Percentiles rank a stretch among this genome's conserved stretches.
Evolutionary conservation across 2,113 vertebrate genomes (phyloP).

Genomic region (Ariopsis seemanni): DNA sequence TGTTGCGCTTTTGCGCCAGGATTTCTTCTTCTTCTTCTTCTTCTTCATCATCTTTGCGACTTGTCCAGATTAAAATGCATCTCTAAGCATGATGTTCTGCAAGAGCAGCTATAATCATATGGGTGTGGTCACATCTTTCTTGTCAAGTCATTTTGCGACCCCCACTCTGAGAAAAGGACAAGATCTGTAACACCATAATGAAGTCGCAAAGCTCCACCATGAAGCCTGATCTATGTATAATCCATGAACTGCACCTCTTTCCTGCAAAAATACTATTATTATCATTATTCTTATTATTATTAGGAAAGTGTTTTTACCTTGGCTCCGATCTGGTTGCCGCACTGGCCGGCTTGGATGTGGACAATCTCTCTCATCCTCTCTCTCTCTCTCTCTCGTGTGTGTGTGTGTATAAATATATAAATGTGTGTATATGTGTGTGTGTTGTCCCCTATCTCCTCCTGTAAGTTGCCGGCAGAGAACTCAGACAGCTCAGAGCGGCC

Average conservation of each 20-base stretch:
- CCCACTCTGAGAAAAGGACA: background rate
- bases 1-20: slow-evolving; percentile 8
- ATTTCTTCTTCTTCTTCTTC: background rate
- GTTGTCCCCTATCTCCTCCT: background rate
- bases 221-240: background rate
- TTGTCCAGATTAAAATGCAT: background rate
- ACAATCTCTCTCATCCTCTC: slow-evolving; percentile 61
- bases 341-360: slow-evolving; percentile 65
- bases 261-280: background rate
- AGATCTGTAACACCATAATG: background rate
- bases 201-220: background rate
- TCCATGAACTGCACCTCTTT: background rate
- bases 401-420: background rate
- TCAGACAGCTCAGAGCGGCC: slow-evolving; percentile 11
- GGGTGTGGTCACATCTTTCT: slow-evolving; percentile 27
- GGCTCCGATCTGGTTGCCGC: slow-evolving; percentile 66
- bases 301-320: slow-evolving; percentile 55
- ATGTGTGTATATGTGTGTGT: background rate
- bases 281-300: slow-evolving; percentile 11
- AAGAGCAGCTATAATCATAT: background rate
- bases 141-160: background rate
- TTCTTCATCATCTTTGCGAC: background rate
- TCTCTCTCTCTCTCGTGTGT: background rate
- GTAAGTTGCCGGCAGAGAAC: slow-evolving; percentile 43
- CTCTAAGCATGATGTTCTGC: no score